Evolutionary conservation across 2,888 invertebrate species (phyloP).

Genomic region (Cryptocephalus moraei): DNA sequence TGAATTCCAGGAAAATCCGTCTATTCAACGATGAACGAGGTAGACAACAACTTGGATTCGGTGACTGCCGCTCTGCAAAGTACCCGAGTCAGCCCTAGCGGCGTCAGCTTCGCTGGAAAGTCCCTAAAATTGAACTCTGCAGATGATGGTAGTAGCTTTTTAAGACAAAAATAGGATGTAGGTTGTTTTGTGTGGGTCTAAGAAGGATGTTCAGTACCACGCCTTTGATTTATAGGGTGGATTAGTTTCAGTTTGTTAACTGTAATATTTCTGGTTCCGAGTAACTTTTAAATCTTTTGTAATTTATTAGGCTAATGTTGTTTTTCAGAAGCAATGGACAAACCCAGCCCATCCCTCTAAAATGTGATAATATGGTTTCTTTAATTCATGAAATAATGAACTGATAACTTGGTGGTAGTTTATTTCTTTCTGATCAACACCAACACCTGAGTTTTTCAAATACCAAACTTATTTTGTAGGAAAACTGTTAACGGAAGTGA

Average conservation of each 20-base stretch:
- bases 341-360: too few species aligned
- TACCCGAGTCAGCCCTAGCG: constrained; percentile 40
- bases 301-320: background rate
- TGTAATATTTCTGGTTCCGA: too few species aligned
- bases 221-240: background rate
- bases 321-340: background rate
- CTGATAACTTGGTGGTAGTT: too few species aligned
- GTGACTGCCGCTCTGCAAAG: constrained; percentile 42
- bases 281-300: too few species aligned
- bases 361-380: too few species aligned
- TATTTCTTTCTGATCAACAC: too few species aligned
- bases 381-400: too few species aligned
- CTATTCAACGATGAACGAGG: too few species aligned
- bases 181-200: background rate
- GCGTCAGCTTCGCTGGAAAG: constrained; percentile 74
- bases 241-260: background rate
- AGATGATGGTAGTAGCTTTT: constrained; percentile 57
- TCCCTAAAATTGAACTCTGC: constrained; percentile 68
- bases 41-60: constrained; percentile 30
- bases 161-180: background rate
- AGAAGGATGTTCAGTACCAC: background rate
- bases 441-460: too few species aligned
- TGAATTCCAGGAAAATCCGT: too few species aligned
- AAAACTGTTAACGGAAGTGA: too few species aligned
- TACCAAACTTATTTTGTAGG: too few species aligned